phyloP scores from a whole-genome alignment of 2,888 invertebrate genomes.

The Eulithis prunata region DNA sequence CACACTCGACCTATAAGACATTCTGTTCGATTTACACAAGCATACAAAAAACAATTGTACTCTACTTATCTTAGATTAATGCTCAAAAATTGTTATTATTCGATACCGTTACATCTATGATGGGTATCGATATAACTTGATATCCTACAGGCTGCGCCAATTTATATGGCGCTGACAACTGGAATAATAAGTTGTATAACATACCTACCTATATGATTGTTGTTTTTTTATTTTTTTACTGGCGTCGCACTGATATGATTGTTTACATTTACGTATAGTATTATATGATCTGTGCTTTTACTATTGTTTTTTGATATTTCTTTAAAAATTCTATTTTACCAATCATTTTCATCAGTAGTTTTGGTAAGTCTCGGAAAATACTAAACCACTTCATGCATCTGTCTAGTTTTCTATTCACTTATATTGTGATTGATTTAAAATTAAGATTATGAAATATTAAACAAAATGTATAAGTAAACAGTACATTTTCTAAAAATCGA shows the following conservation, averaged over 20 bases:
- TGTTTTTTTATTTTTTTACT: too few relatives aligned
- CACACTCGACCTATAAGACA: slow-evolving; percentile 76
- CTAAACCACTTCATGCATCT: too few relatives aligned
- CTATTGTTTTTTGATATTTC: too few relatives aligned
- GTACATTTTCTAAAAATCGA: slow-evolving; percentile 42
- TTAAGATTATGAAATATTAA: slow-evolving; percentile 2
- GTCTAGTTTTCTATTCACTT: not conserved
- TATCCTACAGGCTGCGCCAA: slow-evolving; percentile 5
- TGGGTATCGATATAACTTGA: not conserved
- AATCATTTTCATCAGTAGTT: too few relatives aligned
- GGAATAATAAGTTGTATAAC: too few relatives aligned
- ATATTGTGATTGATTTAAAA: not conserved
- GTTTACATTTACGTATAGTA: too few relatives aligned
- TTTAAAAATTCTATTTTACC: too few relatives aligned
- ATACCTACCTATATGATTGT: too few relatives aligned
- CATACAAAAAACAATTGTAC: slow-evolving; percentile 61
- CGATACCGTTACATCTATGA: slow-evolving; percentile 26
- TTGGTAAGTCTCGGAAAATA: too few relatives aligned
- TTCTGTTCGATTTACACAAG: slow-evolving; percentile 65
- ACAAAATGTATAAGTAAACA: slow-evolving; percentile 36
- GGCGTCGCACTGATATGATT: too few relatives aligned
- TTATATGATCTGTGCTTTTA: too few relatives aligned
- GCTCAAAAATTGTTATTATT: slow-evolving; percentile 63
- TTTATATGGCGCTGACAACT: not conserved
- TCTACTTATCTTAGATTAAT: slow-evolving; percentile 52